phyloP scores from a whole-genome alignment of 2,888 invertebrate genomes.

The Drosophila affinis region DNA sequence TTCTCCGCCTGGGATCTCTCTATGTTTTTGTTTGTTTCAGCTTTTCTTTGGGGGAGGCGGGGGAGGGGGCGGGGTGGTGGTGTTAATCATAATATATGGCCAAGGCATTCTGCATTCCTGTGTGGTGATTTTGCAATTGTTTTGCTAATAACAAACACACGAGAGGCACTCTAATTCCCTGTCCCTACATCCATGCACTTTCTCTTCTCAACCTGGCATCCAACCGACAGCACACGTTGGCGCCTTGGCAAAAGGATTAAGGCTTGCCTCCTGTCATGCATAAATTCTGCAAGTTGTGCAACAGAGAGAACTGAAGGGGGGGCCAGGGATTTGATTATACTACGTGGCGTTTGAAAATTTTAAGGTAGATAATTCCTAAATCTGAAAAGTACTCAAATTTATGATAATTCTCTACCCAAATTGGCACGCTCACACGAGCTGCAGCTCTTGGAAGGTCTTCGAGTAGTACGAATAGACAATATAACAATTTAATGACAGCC shows the following conservation, averaged over 20 bases:
- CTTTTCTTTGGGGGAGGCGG: conserved; percentile 21
- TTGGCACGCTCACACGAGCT: too few species aligned
- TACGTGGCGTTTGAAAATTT: neutral
- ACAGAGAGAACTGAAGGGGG: neutral
- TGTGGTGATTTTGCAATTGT: conserved; percentile 18
- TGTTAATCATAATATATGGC: conserved; percentile 59
- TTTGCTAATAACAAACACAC: conserved; percentile 35
- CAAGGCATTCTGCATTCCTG: conserved; percentile 5
- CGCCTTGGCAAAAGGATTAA: conserved; percentile 63
- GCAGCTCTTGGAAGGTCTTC: too few species aligned
- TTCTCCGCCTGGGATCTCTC: neutral
- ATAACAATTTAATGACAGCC: too few species aligned
- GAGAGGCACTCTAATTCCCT: conserved; percentile 14
- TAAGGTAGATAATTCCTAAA: neutral
- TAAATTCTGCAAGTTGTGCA: conserved; percentile 70
- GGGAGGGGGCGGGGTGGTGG: neutral
- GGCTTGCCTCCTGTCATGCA: conserved; percentile 62
- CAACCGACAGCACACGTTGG: conserved; percentile 59
- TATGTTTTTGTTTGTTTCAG: conserved; percentile 46
- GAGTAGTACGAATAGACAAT: too few species aligned
- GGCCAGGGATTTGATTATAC: conserved; percentile 2
- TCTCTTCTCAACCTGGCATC: conserved; percentile 16
- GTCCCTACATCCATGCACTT: conserved; percentile 30
- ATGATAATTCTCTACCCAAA: too few species aligned
- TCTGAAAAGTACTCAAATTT: neutral